phyloP scores from a whole-genome alignment of 2,888 invertebrate species.

The Minunthozetes semirufus region DNA sequence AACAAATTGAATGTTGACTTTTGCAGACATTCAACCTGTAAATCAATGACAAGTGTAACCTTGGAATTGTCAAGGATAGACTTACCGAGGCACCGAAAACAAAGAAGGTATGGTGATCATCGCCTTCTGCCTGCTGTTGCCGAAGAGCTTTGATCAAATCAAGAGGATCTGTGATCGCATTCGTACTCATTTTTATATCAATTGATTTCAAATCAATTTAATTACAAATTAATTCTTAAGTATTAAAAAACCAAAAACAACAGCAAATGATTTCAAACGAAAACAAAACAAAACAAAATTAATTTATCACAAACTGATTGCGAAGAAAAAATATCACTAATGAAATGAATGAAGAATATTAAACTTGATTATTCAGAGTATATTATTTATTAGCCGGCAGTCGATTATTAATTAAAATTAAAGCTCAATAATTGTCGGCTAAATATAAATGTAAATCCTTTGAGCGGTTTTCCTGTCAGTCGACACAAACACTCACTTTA shows the following conservation, averaged over 20 bases:
- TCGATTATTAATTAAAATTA: too few relatives aligned
- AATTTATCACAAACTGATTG: not conserved
- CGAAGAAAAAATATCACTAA: not conserved
- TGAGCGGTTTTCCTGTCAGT: too few relatives aligned
- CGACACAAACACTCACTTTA: too few relatives aligned
- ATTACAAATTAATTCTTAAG: not conserved
- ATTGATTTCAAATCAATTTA: not conserved
- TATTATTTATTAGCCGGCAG: too few relatives aligned
- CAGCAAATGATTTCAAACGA: not conserved
- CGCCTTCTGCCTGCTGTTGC: not conserved
- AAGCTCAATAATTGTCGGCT: too few relatives aligned
- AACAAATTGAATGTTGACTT: too few relatives aligned
- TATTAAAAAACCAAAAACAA: not conserved
- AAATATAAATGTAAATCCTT: too few relatives aligned
- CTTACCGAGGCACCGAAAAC: constrained; percentile 35
- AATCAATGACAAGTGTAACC: not conserved
- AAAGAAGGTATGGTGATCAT: constrained; percentile 31
- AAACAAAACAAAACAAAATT: not conserved
- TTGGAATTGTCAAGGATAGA: not conserved
- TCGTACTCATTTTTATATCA: not conserved
- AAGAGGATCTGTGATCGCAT: not conserved
- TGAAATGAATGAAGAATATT: too few relatives aligned
- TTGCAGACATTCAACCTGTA: too few relatives aligned
- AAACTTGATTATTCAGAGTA: too few relatives aligned
- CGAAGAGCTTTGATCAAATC: not conserved